Percentiles rank a stretch among this genome's conserved stretches.
Conservation (phyloP, 2,888 invertebrate genomes). For the Formica aserva region DNA sequence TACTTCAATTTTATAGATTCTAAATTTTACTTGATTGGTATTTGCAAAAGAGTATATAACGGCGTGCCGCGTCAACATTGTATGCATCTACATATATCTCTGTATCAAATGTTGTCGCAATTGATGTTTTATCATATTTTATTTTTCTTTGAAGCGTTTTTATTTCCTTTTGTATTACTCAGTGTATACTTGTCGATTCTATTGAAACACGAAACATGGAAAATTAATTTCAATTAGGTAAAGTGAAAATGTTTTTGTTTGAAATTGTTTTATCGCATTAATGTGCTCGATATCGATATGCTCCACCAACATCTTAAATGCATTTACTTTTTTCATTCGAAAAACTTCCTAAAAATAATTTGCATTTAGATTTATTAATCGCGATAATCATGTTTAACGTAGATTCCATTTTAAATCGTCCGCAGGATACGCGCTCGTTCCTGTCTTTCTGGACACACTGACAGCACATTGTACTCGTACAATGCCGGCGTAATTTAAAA, state of each 20-base stretch:
- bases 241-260: constrained; percentile 13
- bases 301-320: constrained; percentile 20
- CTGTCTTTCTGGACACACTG: constrained; percentile 62
- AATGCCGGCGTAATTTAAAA: constrained; percentile 72
- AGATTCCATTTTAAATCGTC: constrained; percentile 18
- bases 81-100: not conserved
- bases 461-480: constrained; percentile 67
- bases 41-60: constrained; percentile 17
- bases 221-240: constrained; percentile 30
- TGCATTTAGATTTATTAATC: constrained; percentile 27
- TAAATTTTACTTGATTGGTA: constrained; percentile 25
- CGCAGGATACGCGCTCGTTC: constrained; percentile 60
- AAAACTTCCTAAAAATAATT: constrained; percentile 17
- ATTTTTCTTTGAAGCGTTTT: constrained; percentile 23
- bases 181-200: not conserved
- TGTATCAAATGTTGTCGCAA: not conserved
- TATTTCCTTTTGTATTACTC: not conserved
- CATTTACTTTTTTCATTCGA: constrained; percentile 14
- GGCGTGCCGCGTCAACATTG: not conserved
- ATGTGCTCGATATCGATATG: constrained; percentile 10
- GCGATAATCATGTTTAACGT: not conserved
- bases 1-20: not conserved
- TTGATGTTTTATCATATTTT: not conserved
- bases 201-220: constrained; percentile 42
- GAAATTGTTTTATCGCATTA: not conserved